A percentile compares a stretch with the other conserved stretches of the same genome.
These are phyloP conservation scores for Eidolon helvum DNA, from an alignment of 2,113 vertebrate species.

Conservation along the genomic window DNA sequence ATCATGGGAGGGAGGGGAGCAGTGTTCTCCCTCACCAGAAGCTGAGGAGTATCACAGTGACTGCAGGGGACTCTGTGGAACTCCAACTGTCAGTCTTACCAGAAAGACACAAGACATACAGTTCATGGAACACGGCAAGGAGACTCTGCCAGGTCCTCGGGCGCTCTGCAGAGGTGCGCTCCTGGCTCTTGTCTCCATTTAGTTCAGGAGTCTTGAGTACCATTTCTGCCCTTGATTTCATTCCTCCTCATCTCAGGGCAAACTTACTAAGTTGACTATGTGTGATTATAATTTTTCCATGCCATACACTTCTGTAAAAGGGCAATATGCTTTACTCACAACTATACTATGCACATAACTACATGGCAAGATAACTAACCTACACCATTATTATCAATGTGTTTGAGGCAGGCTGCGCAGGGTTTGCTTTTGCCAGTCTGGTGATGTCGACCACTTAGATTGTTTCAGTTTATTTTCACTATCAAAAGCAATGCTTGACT, in stretches of 20 bases:
- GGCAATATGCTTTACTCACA: background rate
- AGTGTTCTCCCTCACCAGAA: background rate
- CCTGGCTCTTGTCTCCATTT: too few relatives aligned
- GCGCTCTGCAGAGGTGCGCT: background rate
- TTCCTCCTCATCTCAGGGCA: background rate
- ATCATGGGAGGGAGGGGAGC: background rate
- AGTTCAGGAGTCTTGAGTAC: background rate
- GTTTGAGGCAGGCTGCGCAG: too few relatives aligned
- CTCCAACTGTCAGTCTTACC: background rate
- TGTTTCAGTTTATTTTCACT: background rate
- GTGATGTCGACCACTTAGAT: too few relatives aligned
- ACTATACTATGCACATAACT: background rate
- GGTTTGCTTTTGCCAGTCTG: background rate
- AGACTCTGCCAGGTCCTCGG: background rate
- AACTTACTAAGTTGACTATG: too few relatives aligned
- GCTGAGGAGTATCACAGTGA: background rate
- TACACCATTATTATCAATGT: background rate
- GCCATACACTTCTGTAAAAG: background rate
- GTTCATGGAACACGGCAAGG: background rate
- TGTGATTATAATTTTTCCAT: background rate
- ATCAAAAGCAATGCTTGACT: background rate
- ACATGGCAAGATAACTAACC: background rate
- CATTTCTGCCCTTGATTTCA: background rate
- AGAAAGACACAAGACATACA: background rate
- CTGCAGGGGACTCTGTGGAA: background rate